Conservation (phyloP, 2,113 vertebrate species). For the Tragulus kanchil region DNA sequence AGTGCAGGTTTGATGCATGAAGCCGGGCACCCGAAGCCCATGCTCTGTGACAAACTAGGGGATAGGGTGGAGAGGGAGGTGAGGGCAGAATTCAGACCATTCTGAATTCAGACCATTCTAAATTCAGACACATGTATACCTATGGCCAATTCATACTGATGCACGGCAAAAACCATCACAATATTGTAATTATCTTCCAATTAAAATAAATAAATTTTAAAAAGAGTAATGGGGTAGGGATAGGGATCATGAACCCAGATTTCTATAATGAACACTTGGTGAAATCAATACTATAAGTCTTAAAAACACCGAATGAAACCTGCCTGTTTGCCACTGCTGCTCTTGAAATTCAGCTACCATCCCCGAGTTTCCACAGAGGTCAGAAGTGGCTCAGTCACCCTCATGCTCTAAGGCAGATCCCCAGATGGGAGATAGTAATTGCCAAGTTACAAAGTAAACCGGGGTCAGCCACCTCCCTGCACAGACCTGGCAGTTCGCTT, state of each 20-base stretch:
- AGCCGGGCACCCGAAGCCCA: not conserved
- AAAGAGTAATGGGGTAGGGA: too few species aligned
- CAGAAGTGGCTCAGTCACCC: not conserved
- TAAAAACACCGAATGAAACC: not conserved
- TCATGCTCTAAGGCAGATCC: conserved; percentile 10
- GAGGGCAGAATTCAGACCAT: too few species aligned
- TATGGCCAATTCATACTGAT: not conserved
- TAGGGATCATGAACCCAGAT: not conserved
- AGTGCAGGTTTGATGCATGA: not conserved
- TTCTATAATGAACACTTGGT: not conserved
- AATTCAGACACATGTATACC: not conserved
- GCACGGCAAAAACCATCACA: not conserved
- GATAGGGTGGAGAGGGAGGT: not conserved
- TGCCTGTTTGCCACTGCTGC: not conserved
- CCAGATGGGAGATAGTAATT: conserved; percentile 75
- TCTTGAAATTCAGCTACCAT: not conserved
- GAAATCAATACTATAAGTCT: not conserved
- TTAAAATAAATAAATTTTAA: too few species aligned
- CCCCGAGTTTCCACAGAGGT: conserved; percentile 21
- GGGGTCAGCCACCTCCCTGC: not conserved
- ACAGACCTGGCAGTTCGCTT: not conserved
- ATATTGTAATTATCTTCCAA: too few species aligned
- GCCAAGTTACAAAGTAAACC: not conserved
- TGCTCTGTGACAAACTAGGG: not conserved
- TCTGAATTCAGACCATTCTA: too few species aligned